Evolutionary conservation across 1,140 invertebrate genomes (phyloP), one percentile per base, ranked within the genome.

Genomic region (Dolichoris vasculosae): DNA sequence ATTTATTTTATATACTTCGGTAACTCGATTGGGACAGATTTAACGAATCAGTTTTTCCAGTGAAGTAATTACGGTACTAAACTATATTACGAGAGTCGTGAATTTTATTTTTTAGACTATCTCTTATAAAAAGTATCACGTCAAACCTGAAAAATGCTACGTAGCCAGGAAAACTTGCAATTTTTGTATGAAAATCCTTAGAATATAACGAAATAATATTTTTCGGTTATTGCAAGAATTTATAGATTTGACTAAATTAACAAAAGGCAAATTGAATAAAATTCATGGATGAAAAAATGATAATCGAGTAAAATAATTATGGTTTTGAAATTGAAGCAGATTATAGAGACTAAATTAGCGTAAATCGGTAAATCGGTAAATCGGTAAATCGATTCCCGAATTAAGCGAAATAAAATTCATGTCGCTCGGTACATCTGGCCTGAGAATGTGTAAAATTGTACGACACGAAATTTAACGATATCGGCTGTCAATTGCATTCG

Each of bases 401-500:
- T 82, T 17, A 82, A 82, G 79, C 26, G 13, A 38, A 82, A 81
- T 69, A 40, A 64, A 51, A 81, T 48, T 81, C 43, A 69, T 67
- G 67, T 63, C 77, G 26, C 51, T 59, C 55, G 26, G 43, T 40
- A 64, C 55, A n/a, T 30, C 59, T 3, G 6, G 11, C 32, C 11
- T 1, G 32, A n/a, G 77, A 73, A 43, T 73, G 69, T 73, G 38
- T 73, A 73, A 73, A 73, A 73, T n/a, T n/a, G 55, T 40, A 26
- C 23, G 48, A 73, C 32, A 35, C 40, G 46, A 77, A 84, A 73
- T 59, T 80, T 80, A 85, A 80, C 64, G 83, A 75, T 35, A 26
- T 20, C 11, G 40, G n/a, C 67, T 80, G 83, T 85, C 77, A 64
- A 81, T 80, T 63, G 64, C 77, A 75, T 75, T 78, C 38, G 63